A percentile compares a stretch with the other conserved stretches of the same genome.
These are phyloP conservation scores for Galago senegalensis DNA, from an alignment of 2,797 vertebrate genomes.

Conservation along the genomic window DNA sequence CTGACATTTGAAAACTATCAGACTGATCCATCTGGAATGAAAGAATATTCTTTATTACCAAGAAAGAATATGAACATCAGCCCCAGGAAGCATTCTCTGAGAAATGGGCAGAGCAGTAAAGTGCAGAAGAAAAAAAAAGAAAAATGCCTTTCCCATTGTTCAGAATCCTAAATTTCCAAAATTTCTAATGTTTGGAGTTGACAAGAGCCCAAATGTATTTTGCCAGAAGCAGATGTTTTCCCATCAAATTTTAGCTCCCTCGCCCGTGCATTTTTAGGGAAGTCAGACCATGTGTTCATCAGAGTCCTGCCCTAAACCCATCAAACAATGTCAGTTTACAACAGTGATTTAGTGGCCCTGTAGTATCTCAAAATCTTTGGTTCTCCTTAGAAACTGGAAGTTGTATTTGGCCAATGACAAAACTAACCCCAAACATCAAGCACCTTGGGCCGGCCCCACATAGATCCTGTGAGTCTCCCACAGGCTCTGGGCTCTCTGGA, in stretches of 20 bases:
- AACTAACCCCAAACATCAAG: background rate
- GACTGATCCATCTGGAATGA: background rate
- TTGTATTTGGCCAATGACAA: constrained; percentile 31
- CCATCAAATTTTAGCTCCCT: constrained; percentile 34
- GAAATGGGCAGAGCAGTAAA: background rate
- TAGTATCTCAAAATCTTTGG: constrained; percentile 44
- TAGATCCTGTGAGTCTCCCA: background rate
- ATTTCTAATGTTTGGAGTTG: constrained; percentile 12
- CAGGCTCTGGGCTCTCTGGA: background rate
- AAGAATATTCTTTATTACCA: background rate
- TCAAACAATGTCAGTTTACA: constrained; percentile 38
- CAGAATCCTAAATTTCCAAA: background rate
- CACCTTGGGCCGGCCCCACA: background rate
- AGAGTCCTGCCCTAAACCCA: constrained; percentile 13
- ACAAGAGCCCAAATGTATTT: background rate
- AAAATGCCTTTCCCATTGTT: background rate
- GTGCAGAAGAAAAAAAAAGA: background rate
- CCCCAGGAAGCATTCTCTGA: background rate
- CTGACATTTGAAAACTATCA: background rate
- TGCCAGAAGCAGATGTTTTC: background rate
- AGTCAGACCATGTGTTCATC: constrained; percentile 28
- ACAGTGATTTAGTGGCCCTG: constrained; percentile 34
- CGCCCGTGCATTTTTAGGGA: constrained; percentile 47
- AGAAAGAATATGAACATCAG: background rate
- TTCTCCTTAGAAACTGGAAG: constrained; percentile 24